Evolutionary conservation across 2,797 vertebrate genomes (phyloP).

Genomic region (Staurois parvus): DNA sequence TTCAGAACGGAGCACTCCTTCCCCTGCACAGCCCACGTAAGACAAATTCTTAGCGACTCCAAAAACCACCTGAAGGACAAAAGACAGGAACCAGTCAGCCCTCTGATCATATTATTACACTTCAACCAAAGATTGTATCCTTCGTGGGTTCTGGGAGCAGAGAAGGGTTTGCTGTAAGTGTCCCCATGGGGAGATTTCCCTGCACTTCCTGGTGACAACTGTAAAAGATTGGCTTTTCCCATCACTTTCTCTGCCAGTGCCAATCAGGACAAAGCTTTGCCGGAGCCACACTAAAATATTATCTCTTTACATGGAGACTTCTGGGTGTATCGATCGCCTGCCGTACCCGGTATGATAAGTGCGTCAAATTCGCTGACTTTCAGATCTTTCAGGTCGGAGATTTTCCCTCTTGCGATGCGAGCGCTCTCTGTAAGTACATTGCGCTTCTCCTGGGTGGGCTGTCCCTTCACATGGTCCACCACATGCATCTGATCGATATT

Average conservation of each 20-base stretch:
- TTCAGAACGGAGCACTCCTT: constrained; percentile 67
- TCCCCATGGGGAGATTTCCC: no score
- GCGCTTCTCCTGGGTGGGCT: constrained; percentile 80
- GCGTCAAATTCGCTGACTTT: constrained; percentile 78
- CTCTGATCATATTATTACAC: not conserved
- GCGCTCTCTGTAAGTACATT: constrained; percentile 87
- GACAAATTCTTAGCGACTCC: constrained; percentile 88
- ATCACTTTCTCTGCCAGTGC: no score
- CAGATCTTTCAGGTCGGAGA: constrained; percentile 79
- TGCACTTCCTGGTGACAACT: no score
- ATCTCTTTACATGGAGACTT: not conserved
- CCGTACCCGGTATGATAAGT: constrained; percentile 85
- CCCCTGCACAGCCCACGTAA: constrained; percentile 79
- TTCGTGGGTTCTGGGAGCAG: not conserved
- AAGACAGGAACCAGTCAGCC: not conserved
- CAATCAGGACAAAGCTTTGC: no score
- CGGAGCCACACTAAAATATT: no score
- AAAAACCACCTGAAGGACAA: constrained; percentile 77
- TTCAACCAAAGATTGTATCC: no score
- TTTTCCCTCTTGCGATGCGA: constrained; percentile 85
- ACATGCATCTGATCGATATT: constrained; percentile 87
- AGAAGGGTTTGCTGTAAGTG: not conserved
- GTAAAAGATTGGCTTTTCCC: no score
- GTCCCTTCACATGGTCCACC: constrained; percentile 85
- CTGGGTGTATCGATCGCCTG: not conserved